Evolutionary conservation across 2,888 invertebrate genomes (phyloP), one percentile per base, ranked within the genome.

Genomic region (Lasioglossum vierecki): DNA sequence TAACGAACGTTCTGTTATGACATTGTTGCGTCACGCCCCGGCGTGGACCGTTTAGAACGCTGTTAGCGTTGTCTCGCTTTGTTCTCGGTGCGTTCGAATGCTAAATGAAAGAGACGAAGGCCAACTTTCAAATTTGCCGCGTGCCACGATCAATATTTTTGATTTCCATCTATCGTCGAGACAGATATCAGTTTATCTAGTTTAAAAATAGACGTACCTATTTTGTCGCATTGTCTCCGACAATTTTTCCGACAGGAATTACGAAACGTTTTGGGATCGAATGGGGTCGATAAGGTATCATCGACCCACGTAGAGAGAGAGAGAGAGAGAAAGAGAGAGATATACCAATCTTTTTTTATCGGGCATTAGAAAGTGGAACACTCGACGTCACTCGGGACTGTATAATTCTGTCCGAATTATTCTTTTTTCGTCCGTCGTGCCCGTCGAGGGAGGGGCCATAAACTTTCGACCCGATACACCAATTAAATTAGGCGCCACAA

Each of bases 331-430:
- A n/a, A 0, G 22, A 9, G 18, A 70, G 46, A 9, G n/a, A 70
- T 41, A 74, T 35, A 18, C 18, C 11, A 35, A 39, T 57, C 26
- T n/a, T 44, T 39, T 44, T 83, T 18, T 15, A 39, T 75, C 75
- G 18, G 15, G 22, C 9, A 15, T 41, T 57, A 15, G 72, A 66
- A 83, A 83, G 71, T 83, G 30, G 71, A 46, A 53, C 63, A 18
- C 35, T 18, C 26, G 57, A 71, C 26, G 30, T 66, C 41, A 53
- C 26, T 63, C 72, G 44, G 49, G 35, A 13, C 49, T 46, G 35
- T 26, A 75, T 46, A 75, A 81, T 81, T 74, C 5, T 4, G 44
- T 57, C 26, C 8, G 57, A 60, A 81, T 74, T 53, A 68, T 49
- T 53, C 15, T 39, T 46, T 63, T 60, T 44, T 35, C 18, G 66